Conservation (phyloP, 2,888 invertebrate species). For the Heliconius aoede region DNA sequence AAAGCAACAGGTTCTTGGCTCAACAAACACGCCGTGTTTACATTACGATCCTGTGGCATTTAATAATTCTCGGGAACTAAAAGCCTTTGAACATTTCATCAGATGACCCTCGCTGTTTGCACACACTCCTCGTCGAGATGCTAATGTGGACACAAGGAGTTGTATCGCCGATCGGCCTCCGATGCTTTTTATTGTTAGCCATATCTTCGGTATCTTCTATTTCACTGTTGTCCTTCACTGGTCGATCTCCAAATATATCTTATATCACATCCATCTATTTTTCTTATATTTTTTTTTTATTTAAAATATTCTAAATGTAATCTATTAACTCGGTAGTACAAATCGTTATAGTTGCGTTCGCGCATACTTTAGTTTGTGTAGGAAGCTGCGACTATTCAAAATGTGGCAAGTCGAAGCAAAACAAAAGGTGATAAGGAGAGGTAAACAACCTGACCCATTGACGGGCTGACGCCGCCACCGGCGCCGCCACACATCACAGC, state of each 20-base stretch:
- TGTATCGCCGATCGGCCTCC: slow-evolving; percentile 81
- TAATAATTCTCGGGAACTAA: slow-evolving; percentile 85
- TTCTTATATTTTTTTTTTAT: slow-evolving; percentile 27
- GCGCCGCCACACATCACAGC: slow-evolving; percentile 51
- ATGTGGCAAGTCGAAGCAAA: slow-evolving; percentile 74
- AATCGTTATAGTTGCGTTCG: not conserved
- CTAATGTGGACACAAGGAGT: slow-evolving; percentile 84
- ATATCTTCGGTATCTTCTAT: slow-evolving; percentile 72
- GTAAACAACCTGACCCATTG: slow-evolving; percentile 82
- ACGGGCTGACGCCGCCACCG: slow-evolving; percentile 67
- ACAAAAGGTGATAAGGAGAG: slow-evolving; percentile 83
- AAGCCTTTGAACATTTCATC: slow-evolving; percentile 84
- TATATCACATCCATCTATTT: slow-evolving; percentile 54
- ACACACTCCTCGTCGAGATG: slow-evolving; percentile 81
- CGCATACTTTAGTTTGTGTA: slow-evolving; percentile 24
- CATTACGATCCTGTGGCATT: slow-evolving; percentile 83
- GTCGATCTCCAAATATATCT: slow-evolving; percentile 71
- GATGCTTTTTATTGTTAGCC: slow-evolving; percentile 78
- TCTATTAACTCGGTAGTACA: not conserved
- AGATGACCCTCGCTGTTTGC: slow-evolving; percentile 83
- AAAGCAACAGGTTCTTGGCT: slow-evolving; percentile 82
- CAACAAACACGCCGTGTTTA: slow-evolving; percentile 79
- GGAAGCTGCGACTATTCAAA: slow-evolving; percentile 55
- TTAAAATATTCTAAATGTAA: slow-evolving; percentile 26
- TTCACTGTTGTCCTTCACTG: slow-evolving; percentile 71